phyloP scores from a whole-genome alignment of 92 coral and sea anemone genomes.

The Umimayanthus chanpuru region DNA sequence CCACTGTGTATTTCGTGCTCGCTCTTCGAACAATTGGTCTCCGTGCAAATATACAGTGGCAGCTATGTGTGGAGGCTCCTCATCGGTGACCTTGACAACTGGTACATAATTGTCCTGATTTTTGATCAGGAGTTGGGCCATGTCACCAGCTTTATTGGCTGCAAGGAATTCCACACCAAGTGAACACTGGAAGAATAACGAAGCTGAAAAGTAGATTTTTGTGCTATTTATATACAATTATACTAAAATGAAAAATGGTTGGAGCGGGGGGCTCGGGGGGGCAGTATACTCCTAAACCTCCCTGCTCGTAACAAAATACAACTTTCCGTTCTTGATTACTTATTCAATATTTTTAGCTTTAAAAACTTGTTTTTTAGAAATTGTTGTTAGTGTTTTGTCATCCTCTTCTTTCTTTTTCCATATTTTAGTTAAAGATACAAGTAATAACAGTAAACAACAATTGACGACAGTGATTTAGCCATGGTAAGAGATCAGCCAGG shows the following conservation, averaged over 20 bases:
- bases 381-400: too few relatives aligned
- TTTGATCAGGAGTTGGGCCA: constrained; percentile 19
- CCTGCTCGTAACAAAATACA: too few relatives aligned
- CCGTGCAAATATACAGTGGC: constrained; percentile 1
- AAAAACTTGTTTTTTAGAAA: too few relatives aligned
- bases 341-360: too few relatives aligned
- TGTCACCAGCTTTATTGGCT: constrained; percentile 22
- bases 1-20: constrained; percentile 12
- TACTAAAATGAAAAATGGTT: background rate
- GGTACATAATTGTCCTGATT: constrained; percentile 37
- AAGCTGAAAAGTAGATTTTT: background rate
- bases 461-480: too few relatives aligned
- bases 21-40: constrained; percentile 19
- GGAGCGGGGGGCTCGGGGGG: too few relatives aligned
- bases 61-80: background rate
- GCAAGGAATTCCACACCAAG: constrained; percentile 32
- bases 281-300: too few relatives aligned
- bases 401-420: too few relatives aligned
- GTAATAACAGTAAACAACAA: too few relatives aligned
- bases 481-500: too few relatives aligned
- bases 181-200: constrained; percentile 16
- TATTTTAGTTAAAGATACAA: too few relatives aligned
- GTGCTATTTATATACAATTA: background rate
- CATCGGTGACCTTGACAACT: background rate
- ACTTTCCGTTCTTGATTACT: too few relatives aligned